phyloP scores from a whole-genome alignment of 2,888 invertebrate species.

The Orgyia antiqua region DNA sequence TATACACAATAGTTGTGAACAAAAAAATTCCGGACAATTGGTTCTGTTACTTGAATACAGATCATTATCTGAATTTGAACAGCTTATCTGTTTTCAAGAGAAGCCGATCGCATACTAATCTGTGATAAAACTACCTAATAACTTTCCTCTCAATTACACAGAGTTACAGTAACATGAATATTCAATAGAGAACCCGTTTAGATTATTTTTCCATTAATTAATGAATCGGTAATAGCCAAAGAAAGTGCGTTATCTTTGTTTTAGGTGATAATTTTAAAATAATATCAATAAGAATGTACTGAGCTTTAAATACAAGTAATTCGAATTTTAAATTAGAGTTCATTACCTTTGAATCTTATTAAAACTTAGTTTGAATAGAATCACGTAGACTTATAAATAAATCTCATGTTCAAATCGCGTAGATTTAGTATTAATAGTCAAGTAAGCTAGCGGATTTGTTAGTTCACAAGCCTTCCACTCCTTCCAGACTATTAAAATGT shows the following conservation, averaged over 20 bases:
- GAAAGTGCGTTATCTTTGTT: constrained; percentile 3
- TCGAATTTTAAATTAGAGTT: constrained; percentile 15
- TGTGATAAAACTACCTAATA: constrained; percentile 47
- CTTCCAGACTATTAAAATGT: too few relatives aligned
- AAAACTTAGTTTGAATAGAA: constrained; percentile 16
- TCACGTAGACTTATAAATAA: constrained; percentile 17
- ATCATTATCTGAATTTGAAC: constrained; percentile 66
- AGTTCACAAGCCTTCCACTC: too few relatives aligned
- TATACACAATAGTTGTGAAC: constrained; percentile 41
- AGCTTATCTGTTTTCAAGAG: constrained; percentile 64
- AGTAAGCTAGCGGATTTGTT: too few relatives aligned
- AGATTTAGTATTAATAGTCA: too few relatives aligned
- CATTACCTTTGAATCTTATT: constrained; percentile 4
- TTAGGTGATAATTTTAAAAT: not conserved
- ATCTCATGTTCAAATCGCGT: constrained; percentile 6
- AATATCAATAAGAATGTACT: not conserved
- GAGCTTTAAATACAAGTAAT: not conserved
- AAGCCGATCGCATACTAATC: constrained; percentile 60
- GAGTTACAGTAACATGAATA: constrained; percentile 31
- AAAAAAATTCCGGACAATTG: constrained; percentile 64
- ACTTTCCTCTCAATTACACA: constrained; percentile 60
- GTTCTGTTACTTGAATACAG: constrained; percentile 66
- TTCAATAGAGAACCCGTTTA: constrained; percentile 19
- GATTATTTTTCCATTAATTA: constrained; percentile 13
- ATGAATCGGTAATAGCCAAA: constrained; percentile 9